Conservation (phyloP, 2,797 vertebrate species). For the Pipistrellus kuhlii region DNA sequence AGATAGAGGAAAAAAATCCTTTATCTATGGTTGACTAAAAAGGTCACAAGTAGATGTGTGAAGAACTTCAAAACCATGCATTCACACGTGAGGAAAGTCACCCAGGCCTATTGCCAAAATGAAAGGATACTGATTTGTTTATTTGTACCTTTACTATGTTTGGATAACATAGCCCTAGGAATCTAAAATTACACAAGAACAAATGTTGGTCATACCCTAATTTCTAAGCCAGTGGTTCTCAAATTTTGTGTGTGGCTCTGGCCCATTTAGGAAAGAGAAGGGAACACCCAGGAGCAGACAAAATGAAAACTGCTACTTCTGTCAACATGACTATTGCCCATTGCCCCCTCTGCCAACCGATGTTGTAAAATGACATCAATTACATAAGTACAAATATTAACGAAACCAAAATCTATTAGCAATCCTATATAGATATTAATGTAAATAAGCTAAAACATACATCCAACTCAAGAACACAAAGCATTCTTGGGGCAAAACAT, state of each 20-base stretch:
- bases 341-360: background rate
- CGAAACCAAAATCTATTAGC: background rate
- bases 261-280: conserved; percentile 48
- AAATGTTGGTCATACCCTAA: conserved; percentile 22
- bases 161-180: background rate
- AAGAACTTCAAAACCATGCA: conserved; percentile 14
- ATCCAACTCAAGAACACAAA: conserved; percentile 5
- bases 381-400: background rate
- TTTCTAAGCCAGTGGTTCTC: conserved; percentile 34
- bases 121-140: background rate
- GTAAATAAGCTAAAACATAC: conserved; percentile 8
- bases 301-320: background rate
- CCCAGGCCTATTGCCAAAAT: background rate
- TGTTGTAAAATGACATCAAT: background rate
- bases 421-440: background rate
- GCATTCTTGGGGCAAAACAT: background rate
- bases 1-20: background rate
- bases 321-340: background rate
- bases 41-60: conserved; percentile 15
- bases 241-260: conserved; percentile 33
- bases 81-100: background rate
- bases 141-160: conserved; percentile 3
- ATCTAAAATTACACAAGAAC: conserved; percentile 57
- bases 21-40: background rate
- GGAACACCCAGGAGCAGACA: background rate